These are phyloP conservation scores for Camponotus vicinus DNA, from an alignment of 1,140 invertebrate genomes.

Conservation along the genomic window DNA sequence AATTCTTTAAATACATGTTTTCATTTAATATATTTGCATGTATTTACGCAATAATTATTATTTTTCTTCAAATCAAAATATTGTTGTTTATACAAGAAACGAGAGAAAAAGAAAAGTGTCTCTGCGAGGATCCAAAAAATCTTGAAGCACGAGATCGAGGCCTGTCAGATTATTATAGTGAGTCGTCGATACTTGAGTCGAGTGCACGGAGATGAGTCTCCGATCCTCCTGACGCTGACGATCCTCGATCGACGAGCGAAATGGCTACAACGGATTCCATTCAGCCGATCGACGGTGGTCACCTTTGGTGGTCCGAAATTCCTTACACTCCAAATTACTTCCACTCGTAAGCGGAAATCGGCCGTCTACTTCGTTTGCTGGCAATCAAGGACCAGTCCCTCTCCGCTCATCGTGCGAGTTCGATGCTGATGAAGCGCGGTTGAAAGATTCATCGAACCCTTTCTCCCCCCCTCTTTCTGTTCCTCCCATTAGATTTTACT, in stretches of 20 bases:
- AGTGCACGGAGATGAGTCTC: constrained; percentile 82
- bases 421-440: constrained; percentile 61
- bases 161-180: constrained; percentile 63
- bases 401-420: constrained; percentile 46
- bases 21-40: constrained; percentile 41
- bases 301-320: constrained; percentile 83
- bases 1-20: not conserved
- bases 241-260: constrained; percentile 76
- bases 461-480: not conserved
- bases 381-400: constrained; percentile 69
- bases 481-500: constrained; percentile 57
- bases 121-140: constrained; percentile 35
- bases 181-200: constrained; percentile 78
- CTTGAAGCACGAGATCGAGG: constrained; percentile 45
- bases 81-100: constrained; percentile 42
- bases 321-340: constrained; percentile 80
- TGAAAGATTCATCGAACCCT: constrained; percentile 68
- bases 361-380: constrained; percentile 67
- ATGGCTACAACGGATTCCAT: constrained; percentile 79
- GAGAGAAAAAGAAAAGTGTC: constrained; percentile 2
- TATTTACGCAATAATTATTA: not conserved
- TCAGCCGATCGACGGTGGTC: constrained; percentile 74
- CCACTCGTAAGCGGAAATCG: constrained; percentile 80
- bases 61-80: constrained; percentile 54
- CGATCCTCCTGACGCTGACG: constrained; percentile 78